These are phyloP conservation scores for Calyptommatus sinebrachiatus DNA, from an alignment of 2,113 vertebrate species.

Conservation along the genomic window DNA sequence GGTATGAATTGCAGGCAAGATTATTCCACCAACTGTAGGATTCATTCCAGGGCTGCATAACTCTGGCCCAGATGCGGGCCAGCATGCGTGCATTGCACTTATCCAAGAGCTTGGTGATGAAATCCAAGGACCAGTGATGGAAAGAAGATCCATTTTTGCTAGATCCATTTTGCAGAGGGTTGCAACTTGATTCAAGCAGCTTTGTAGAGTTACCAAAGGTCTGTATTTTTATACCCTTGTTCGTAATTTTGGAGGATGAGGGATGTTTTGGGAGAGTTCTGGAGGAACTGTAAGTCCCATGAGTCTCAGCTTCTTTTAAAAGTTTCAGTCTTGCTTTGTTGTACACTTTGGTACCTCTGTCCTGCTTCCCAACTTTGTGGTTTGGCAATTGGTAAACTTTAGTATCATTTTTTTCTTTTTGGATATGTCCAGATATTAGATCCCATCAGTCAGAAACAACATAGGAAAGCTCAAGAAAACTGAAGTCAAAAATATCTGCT, in stretches of 20 bases:
- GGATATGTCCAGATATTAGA: too few relatives aligned
- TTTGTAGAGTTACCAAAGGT: not conserved
- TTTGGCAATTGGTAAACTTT: too few relatives aligned
- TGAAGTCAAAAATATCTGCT: not conserved
- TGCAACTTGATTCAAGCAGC: not conserved
- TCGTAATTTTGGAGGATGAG: too few relatives aligned
- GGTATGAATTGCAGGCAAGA: not conserved
- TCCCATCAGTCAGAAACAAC: not conserved
- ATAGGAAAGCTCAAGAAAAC: not conserved
- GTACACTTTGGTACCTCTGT: too few relatives aligned
- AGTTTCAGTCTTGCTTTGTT: too few relatives aligned
- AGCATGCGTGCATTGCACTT: not conserved
- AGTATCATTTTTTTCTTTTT: too few relatives aligned
- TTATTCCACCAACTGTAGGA: not conserved
- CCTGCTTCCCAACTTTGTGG: too few relatives aligned
- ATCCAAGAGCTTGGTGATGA: not conserved
- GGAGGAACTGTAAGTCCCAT: too few relatives aligned
- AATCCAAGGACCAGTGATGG: not conserved
- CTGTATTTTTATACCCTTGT: too few relatives aligned
- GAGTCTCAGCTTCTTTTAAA: too few relatives aligned
- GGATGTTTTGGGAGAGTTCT: too few relatives aligned
- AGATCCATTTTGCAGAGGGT: not conserved
- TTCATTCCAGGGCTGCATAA: not conserved
- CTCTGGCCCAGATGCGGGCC: not conserved
- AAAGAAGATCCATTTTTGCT: not conserved